Conservation (phyloP, 1,140 invertebrate species). For the Bombus sibiricus region DNA sequence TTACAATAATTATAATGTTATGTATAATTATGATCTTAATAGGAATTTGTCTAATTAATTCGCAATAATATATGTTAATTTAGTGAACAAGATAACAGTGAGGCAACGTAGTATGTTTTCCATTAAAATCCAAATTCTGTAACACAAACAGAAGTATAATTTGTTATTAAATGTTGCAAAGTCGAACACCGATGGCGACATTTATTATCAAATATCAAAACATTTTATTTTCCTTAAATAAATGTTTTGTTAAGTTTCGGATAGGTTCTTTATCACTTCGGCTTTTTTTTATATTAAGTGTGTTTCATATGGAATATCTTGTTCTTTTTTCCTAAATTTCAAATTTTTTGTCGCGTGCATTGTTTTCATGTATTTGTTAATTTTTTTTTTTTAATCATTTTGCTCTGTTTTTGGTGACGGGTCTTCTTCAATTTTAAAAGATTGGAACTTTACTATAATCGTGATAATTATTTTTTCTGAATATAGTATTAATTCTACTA, state of each 20-base stretch:
- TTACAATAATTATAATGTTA: conserved; percentile 20
- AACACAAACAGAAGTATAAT: neutral
- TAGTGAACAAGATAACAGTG: neutral
- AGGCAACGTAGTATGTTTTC: neutral
- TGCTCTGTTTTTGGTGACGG: conserved; percentile 58
- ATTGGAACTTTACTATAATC: neutral
- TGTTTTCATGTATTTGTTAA: conserved; percentile 28
- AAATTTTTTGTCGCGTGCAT: conserved; percentile 23
- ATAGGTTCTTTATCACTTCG: neutral
- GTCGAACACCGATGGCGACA: neutral
- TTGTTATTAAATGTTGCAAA: neutral
- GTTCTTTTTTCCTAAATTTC: neutral
- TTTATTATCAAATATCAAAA: neutral
- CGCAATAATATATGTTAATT: neutral
- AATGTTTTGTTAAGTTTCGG: neutral
- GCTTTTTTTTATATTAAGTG: neutral
- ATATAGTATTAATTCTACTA: neutral
- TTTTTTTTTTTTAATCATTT: conserved; percentile 48
- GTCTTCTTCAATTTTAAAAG: neutral
- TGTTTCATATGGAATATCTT: neutral
- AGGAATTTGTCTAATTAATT: conserved; percentile 41
- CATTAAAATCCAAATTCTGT: conserved; percentile 3
- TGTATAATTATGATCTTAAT: conserved; percentile 10
- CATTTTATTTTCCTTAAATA: neutral
- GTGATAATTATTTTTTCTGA: conserved; percentile 13